phyloP scores from a whole-genome alignment of 2,113 vertebrate species.

The Galeopterus variegatus region DNA sequence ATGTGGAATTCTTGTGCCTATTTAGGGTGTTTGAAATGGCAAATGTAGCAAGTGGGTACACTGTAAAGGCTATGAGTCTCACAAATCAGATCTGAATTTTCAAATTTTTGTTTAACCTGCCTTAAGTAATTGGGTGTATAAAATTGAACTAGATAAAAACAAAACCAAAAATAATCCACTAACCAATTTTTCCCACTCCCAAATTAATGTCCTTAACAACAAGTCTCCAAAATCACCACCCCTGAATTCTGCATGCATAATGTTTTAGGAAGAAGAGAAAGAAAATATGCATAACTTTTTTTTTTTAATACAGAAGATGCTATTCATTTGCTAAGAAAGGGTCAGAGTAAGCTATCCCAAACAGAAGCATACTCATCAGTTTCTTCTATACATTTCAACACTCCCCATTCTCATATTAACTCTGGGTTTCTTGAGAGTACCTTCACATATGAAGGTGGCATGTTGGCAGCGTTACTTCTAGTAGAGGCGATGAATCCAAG shows the following conservation, averaged over 20 bases:
- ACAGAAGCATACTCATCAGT: not conserved
- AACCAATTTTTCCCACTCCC: not conserved
- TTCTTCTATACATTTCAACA: not conserved
- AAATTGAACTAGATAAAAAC: slow-evolving; percentile 14
- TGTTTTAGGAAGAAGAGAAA: not conserved
- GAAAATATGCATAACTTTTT: not conserved
- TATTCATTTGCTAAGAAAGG: not conserved
- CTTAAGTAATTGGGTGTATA: slow-evolving; percentile 10
- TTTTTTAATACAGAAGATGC: not conserved
- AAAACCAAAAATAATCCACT: not conserved
- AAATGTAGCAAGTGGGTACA: not conserved
- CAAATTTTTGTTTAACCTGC: slow-evolving; percentile 51
- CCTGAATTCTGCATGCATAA: not conserved
- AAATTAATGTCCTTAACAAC: slow-evolving; percentile 24
- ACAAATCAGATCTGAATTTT: not conserved
- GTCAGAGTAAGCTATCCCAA: not conserved
- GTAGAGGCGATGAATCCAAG: not conserved
- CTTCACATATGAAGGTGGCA: not conserved
- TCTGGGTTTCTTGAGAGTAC: not conserved
- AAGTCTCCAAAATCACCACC: not conserved
- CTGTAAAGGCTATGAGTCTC: slow-evolving; percentile 36
- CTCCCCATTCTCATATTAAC: not conserved
- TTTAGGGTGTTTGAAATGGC: slow-evolving; percentile 58
- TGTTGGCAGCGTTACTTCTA: not conserved
- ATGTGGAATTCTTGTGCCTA: slow-evolving; percentile 46